Evolutionary conservation across 1,140 invertebrate genomes (phyloP).

Genomic region (Phthorimaea operculella): DNA sequence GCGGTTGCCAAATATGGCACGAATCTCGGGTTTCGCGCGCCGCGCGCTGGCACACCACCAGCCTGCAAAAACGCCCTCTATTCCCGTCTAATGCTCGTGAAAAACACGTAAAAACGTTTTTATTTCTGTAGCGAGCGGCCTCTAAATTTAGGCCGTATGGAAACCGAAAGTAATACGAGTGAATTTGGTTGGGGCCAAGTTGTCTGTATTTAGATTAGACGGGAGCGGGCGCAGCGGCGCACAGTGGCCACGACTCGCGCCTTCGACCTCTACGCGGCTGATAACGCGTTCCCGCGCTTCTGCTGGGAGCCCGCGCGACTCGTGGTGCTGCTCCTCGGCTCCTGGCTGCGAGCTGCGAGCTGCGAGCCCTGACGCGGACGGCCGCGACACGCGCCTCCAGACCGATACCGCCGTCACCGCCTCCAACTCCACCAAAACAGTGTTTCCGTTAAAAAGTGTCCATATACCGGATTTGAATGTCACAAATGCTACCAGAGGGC

Average conservation of each 20-base stretch:
- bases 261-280: conserved; percentile 9
- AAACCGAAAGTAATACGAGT: conserved; percentile 60
- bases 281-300: conserved; percentile 9
- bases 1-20: conserved; percentile 57
- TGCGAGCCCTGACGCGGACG: conserved; percentile 8
- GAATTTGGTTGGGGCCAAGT: conserved; percentile 57
- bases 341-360: conserved; percentile 19
- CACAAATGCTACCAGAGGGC: conserved; percentile 54
- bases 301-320: conserved; percentile 5
- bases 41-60: conserved; percentile 43
- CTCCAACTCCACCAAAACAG: conserved; percentile 6
- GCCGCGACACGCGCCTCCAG: background rate
- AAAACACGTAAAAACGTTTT: conserved; percentile 64
- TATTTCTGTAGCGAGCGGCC: conserved; percentile 62
- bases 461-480: conserved; percentile 41
- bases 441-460: conserved; percentile 13
- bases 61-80: conserved; percentile 41
- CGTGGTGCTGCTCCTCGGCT: conserved; percentile 8
- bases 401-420: background rate
- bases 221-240: conserved; percentile 28
- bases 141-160: conserved; percentile 65
- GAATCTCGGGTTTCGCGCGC: conserved; percentile 54
- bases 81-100: conserved; percentile 52
- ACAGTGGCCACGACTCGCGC: conserved; percentile 16
- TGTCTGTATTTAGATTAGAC: conserved; percentile 65